Conservation (phyloP, 2,113 vertebrate species). For the Mus musculus region DNA sequence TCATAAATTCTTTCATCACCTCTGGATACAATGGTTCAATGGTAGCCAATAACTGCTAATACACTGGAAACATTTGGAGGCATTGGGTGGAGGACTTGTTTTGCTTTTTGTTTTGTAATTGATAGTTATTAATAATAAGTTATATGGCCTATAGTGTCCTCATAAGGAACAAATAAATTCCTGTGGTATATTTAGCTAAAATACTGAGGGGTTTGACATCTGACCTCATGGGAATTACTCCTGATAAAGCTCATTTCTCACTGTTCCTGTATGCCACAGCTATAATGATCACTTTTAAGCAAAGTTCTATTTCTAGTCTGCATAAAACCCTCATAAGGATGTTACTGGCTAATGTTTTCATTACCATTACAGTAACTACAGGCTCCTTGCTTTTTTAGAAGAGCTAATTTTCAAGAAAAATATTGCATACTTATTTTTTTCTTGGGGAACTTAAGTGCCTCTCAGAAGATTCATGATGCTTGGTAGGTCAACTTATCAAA, state of each 20-base stretch:
- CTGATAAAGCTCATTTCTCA: background rate
- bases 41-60: background rate
- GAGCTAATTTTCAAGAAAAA: background rate
- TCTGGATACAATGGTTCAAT: background rate
- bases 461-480: background rate
- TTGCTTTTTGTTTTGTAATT: background rate
- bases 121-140: background rate
- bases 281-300: conserved; percentile 15
- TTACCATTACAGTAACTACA: background rate
- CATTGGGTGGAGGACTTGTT: background rate
- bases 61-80: background rate
- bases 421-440: background rate
- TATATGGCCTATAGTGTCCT: background rate
- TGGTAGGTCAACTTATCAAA: background rate
- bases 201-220: background rate
- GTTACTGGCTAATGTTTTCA: background rate
- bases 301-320: background rate
- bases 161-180: background rate
- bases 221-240: background rate
- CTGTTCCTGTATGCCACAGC: background rate
- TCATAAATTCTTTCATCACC: background rate
- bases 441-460: background rate
- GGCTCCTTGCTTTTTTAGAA: background rate
- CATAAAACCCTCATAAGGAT: background rate
- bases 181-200: background rate